A percentile compares a stretch with the other conserved stretches of the same genome.
These are phyloP conservation scores for Brachynemurus nebulosus DNA, from an alignment of 2,888 invertebrate species.

Conservation along the genomic window DNA sequence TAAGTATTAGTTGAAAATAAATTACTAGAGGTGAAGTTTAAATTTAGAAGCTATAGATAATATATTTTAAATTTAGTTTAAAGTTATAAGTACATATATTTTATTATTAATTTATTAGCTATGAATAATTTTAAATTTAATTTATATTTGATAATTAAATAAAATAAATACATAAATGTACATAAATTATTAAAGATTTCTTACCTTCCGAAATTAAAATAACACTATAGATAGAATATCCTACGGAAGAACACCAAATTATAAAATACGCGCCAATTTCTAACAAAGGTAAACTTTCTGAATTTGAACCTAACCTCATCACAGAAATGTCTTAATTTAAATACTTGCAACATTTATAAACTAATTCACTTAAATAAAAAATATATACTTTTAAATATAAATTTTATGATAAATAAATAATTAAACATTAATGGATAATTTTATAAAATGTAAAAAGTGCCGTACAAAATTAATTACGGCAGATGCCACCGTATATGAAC, in stretches of 20 bases:
- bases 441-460: conserved; percentile 20
- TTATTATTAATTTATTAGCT: too few species aligned
- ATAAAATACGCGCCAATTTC: conserved; percentile 37
- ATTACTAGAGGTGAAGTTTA: too few species aligned
- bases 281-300: background rate
- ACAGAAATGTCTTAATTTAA: background rate
- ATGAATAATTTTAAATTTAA: too few species aligned
- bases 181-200: conserved; percentile 15
- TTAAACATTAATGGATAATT: too few species aligned
- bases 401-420: conserved; percentile 1
- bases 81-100: too few species aligned
- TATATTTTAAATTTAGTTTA: too few species aligned
- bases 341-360: background rate
- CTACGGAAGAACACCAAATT: conserved; percentile 39
- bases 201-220: conserved; percentile 39
- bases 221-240: conserved; percentile 42
- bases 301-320: conserved; percentile 10
- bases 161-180: conserved; percentile 5
- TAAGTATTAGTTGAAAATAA: too few species aligned
- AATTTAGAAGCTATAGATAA: too few species aligned
- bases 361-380: background rate
- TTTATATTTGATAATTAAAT: too few species aligned
- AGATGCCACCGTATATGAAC: conserved; percentile 13
- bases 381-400: background rate
- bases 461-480: conserved; percentile 14